phyloP scores from a whole-genome alignment of 1,140 invertebrate genomes.

The Mizuhopecten yessoensis region DNA sequence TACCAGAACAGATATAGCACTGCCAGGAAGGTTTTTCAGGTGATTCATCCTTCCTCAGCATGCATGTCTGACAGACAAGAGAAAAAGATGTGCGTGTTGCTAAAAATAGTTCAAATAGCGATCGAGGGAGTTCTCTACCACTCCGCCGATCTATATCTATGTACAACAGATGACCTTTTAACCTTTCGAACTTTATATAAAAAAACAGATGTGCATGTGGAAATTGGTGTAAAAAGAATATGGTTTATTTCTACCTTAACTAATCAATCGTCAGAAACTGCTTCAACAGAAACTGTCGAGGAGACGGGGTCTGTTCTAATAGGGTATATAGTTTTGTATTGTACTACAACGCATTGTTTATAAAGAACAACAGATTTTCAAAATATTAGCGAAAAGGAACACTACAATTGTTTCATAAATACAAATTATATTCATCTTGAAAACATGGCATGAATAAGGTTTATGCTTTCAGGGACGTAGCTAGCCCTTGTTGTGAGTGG shows the following conservation, averaged over 20 bases:
- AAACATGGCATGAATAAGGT: too few species aligned
- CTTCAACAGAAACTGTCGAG: neutral
- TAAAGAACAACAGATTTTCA: neutral
- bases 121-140: neutral
- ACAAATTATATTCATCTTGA: too few species aligned
- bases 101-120: neutral
- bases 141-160: neutral
- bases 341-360: neutral
- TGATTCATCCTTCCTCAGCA: neutral
- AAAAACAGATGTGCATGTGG: constrained; percentile 18
- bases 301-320: neutral
- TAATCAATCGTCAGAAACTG: neutral
- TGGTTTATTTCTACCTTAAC: neutral
- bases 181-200: neutral
- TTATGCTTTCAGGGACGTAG: too few species aligned
- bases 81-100: neutral
- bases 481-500: too few species aligned
- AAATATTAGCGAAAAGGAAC: too few species aligned
- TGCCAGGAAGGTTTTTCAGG: neutral
- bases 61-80: neutral
- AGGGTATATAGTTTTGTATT: neutral
- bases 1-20: too few species aligned
- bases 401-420: too few species aligned
- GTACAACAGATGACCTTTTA: neutral
- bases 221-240: neutral